phyloP scores from a whole-genome alignment of 2,797 vertebrate genomes.

The Gouania willdenowi region DNA sequence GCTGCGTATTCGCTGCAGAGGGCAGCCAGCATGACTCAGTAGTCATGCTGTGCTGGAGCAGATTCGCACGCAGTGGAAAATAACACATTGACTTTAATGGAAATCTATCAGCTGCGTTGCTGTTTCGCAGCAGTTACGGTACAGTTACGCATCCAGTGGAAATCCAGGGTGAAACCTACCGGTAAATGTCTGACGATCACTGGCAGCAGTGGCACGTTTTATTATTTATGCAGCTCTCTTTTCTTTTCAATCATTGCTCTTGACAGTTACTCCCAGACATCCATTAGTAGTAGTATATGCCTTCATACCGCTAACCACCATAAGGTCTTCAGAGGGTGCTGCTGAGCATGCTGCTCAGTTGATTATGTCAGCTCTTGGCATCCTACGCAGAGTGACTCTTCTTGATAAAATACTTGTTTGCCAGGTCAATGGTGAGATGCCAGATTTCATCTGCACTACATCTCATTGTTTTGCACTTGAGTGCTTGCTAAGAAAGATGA shows the following conservation, averaged over 20 bases:
- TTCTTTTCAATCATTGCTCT: background rate
- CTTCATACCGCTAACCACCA: background rate
- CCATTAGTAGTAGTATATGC: background rate
- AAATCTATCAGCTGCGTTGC: too few relatives aligned
- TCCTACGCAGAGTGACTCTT: slow-evolving; percentile 5
- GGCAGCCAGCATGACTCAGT: too few relatives aligned
- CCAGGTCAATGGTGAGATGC: slow-evolving; percentile 18
- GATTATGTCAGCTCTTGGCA: slow-evolving; percentile 17
- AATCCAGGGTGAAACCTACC: too few relatives aligned
- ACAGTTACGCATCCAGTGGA: too few relatives aligned
- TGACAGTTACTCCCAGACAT: background rate
- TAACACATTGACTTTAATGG: too few relatives aligned
- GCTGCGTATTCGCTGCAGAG: too few relatives aligned
- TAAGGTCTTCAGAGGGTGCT: slow-evolving; percentile 7
- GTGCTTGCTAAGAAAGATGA: slow-evolving; percentile 32
- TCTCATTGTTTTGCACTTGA: slow-evolving; percentile 17
- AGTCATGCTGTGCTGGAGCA: too few relatives aligned
- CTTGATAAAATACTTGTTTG: slow-evolving; percentile 4
- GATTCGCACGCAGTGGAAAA: too few relatives aligned
- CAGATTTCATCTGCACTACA: slow-evolving; percentile 22
- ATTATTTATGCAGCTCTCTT: background rate
- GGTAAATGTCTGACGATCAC: too few relatives aligned
- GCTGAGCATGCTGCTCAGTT: background rate
- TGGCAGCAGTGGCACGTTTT: background rate
- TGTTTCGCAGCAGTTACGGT: too few relatives aligned